Base-by-base conservation (phyloP, 2,113 vertebrate species). In the Neolamprologus sp. region DNA sequence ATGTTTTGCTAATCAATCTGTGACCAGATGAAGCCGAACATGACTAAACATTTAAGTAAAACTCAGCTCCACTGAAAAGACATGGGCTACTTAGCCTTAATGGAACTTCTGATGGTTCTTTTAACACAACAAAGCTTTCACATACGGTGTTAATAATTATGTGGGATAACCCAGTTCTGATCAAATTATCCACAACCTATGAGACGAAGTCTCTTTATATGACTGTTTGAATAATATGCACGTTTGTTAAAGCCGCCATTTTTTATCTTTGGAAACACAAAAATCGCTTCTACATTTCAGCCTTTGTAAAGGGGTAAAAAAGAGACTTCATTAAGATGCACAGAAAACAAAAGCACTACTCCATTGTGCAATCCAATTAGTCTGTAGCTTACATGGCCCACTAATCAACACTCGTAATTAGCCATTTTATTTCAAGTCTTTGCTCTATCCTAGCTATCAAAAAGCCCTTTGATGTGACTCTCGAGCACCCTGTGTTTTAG, bases 401-500 rank as follows among this genome's bases (percentile, higher is more conserved):
- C 86, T 92, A 91, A 95, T 93, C 88, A 93, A 89, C 85, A 80
- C 90, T 87, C 14, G 47, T 93, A 94, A 95, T 94, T 93, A 95
- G 89, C 84, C 91, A 88, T 94, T 94, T 95, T 92, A 93, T 93
- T 93, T 92, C 87, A 90, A 93, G 93, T 91, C 91, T 94, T 91
- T 93, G 83, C 93, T 89, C 85, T 33, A 87, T 88, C 81, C 21
- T 7, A 63, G 91, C 88, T 90, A 94, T 96, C 91, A 91, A 92
- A 94, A 91, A 90, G 75, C 81, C 81, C 88, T 96, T 96, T 96
- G 94, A 96, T 93, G 94, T 90, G 87, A 88, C 79, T 90, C 89
- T 87, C 55, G 23, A 86, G 84, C 83, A 85, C 82, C 86, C 85
- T 82, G 89, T 93, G 89, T 92, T 93, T 92, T 90, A 91, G 81